Evolutionary conservation across 2,888 invertebrate genomes (phyloP), one percentile per base, ranked within the genome.

Genomic region (Perizoma affinitatum): DNA sequence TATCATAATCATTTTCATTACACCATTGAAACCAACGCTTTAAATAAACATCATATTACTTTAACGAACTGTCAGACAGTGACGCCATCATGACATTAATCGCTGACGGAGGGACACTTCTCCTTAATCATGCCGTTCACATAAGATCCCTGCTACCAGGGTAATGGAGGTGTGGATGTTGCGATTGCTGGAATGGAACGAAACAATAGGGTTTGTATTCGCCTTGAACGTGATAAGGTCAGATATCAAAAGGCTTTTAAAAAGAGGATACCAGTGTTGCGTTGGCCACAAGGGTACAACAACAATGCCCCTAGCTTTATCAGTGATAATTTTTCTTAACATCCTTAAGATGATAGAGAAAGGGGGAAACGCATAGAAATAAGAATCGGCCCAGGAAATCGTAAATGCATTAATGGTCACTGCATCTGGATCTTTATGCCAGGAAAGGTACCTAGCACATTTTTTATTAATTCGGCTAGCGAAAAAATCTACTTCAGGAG

Each of bases 251-350:
- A 41, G 41, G 1, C 9, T 9, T 9, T 41, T 7, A 9, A 41
- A 41, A 9, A 41, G 5, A 9, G 7, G 36, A 9, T 41, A 41
- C 41, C 41, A 41, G 9, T 1, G 41, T 41, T 41, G 41, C 5
- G 41, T 8, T 1, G 48, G 48, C 48, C 48, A 48, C 38, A 48
- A 38, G 4, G 48, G 48, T 4, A 48, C 36, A 4, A 48, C 10
- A n/a, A 48, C 10, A 10, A 48, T 48, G 36, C 48, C 48, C 6
- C n/a, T 48, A 4, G 48, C 48, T 10, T 48, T n/a, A 36, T 48
- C 48, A 22, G 22, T 22, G 22, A 22, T 22, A 22, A 22, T 22
- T 22, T 22, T 22, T 22, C 22, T 22, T 22, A 22, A 22, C 22
- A 22, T 22, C 3, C 3, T 22, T 22, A 22, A 22, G 22, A 22